Evolutionary conservation across 1,140 invertebrate species (phyloP), one percentile per base, ranked within the genome.

Genomic region (Apis dorsata): DNA sequence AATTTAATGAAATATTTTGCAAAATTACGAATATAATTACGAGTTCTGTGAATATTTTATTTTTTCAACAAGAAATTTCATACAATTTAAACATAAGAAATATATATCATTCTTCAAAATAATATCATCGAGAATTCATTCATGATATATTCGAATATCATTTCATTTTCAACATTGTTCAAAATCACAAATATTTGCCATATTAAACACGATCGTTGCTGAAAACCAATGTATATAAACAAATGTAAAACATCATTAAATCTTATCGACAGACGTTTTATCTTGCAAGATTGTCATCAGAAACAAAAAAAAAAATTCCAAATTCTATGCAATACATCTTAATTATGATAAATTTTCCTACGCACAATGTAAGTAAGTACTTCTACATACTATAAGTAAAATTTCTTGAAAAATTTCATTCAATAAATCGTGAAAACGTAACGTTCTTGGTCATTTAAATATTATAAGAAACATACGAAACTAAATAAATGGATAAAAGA

Each of bases 221-320:
- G 57, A 85, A 76, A 65, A 75, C 55, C 71, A 59, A 87, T 88
- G 86, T 79, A 87, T 75, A 75, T 88, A 88, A 85, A 88, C 86
- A 88, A 81, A 85, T 59, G 79, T 76, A 73, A 83, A 83, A 85
- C 68, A 88, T 83, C 79, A 77, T 83, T 88, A 88, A 88, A 85
- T 73, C 87, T 88, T 88, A 88, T 88, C 87, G 85, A 88, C 84
- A 81, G 71, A 53, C 76, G 79, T 80, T 83, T 88, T 85, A 83
- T 88, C 87, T 85, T 51, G 68, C 44, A 66, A 85, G 87, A 88
- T 85, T 75, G 75, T 88, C 79, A 85, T 88, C 86, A 76, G 74
- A n/a, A 76, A 82, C 78, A 53, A 21, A 55, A n/a, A n/a, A 21
- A 21, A 78, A 88, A 77, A 77, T 86, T 87, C 74, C 82, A 75